These are phyloP conservation scores for Hydrotaea cyrtoneurina DNA, from an alignment of 2,888 invertebrate species.

Conservation along the genomic window DNA sequence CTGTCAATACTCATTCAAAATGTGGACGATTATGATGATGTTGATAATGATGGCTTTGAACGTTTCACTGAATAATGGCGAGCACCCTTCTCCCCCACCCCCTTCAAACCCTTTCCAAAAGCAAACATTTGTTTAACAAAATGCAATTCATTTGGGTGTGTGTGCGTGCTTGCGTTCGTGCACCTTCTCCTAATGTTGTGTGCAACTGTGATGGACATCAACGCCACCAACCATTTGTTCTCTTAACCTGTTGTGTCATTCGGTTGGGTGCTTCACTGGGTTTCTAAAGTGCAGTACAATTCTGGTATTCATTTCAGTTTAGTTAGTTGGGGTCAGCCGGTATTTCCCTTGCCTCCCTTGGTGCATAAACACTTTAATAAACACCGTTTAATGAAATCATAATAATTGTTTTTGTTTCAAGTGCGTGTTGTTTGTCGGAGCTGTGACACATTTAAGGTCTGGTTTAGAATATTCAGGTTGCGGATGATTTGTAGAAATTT, in stretches of 20 bases:
- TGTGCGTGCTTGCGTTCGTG: not conserved
- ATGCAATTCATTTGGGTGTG: not conserved
- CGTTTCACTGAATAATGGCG: not conserved
- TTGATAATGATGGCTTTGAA: slow-evolving; percentile 26
- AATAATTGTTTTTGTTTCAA: slow-evolving; percentile 6
- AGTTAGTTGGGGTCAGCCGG: too few species aligned
- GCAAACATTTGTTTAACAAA: not conserved
- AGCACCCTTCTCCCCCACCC: not conserved
- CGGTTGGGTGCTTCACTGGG: not conserved
- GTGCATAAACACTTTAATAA: slow-evolving; percentile 13
- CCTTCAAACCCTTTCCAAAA: not conserved
- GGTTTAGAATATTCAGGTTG: too few species aligned
- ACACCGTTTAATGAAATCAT: slow-evolving; percentile 31
- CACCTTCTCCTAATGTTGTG: slow-evolving; percentile 17
- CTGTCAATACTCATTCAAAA: slow-evolving; percentile 6
- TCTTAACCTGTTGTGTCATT: not conserved
- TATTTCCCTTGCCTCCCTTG: not conserved
- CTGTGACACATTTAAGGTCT: too few species aligned
- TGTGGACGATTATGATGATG: not conserved
- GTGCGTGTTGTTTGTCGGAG: not conserved
- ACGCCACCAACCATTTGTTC: slow-evolving; percentile 27
- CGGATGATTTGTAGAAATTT: too few species aligned
- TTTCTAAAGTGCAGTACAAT: not conserved
- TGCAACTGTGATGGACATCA: not conserved
- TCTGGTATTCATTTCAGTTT: too few species aligned